Conservation (phyloP, 2,888 invertebrate genomes). For the Monopis laevigella region DNA sequence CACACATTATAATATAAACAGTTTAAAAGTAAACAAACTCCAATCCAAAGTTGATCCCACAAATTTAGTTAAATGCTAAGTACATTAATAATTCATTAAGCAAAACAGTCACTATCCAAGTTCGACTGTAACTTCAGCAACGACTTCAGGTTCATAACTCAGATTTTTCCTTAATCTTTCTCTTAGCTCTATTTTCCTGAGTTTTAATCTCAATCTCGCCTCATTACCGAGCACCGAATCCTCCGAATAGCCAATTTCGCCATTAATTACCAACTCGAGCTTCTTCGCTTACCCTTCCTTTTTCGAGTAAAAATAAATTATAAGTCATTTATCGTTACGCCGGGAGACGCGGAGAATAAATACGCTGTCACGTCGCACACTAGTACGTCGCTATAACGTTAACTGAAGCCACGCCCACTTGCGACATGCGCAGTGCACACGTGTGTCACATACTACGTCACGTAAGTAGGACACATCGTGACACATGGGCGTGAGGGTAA, state of each 20-base stretch:
- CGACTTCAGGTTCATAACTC: constrained; percentile 22
- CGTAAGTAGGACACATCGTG: constrained; percentile 10
- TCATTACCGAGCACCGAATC: constrained; percentile 61
- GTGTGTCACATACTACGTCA: constrained; percentile 28
- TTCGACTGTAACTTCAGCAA: constrained; percentile 21
- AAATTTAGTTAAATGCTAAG: constrained; percentile 11
- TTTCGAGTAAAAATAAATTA: constrained; percentile 65
- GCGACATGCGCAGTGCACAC: constrained; percentile 41
- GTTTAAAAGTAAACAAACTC: not conserved
- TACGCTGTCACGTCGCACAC: constrained; percentile 39
- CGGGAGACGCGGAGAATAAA: constrained; percentile 36
- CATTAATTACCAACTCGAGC: constrained; percentile 51
- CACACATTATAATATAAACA: too few species aligned
- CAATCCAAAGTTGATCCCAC: not conserved
- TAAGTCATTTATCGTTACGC: constrained; percentile 61
- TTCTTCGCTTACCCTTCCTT: constrained; percentile 49
- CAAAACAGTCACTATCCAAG: constrained; percentile 32
- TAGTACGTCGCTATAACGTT: not conserved
- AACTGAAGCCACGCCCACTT: constrained; percentile 37
- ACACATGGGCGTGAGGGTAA: constrained; percentile 28
- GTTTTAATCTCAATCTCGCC: constrained; percentile 57
- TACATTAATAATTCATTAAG: constrained; percentile 28
- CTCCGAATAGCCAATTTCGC: constrained; percentile 63
- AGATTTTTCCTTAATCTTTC: constrained; percentile 29
- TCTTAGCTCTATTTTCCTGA: constrained; percentile 51